These are phyloP conservation scores for Drosophila barbarae DNA, from an alignment of 2,888 invertebrate genomes.

Conservation along the genomic window DNA sequence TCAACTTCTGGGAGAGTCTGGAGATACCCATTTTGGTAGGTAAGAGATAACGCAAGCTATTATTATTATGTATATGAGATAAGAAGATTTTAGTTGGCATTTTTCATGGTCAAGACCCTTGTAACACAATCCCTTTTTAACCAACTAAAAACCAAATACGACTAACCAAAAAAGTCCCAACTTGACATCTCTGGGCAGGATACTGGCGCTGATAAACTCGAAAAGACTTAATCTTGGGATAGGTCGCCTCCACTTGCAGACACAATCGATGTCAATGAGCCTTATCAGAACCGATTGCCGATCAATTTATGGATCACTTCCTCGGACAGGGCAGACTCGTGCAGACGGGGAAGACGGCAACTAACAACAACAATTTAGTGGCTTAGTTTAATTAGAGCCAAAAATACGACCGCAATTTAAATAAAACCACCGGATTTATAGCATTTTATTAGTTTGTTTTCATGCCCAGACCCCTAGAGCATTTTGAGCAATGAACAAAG, in stretches of 20 bases:
- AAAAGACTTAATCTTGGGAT: constrained; percentile 7
- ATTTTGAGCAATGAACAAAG: not conserved
- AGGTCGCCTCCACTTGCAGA: constrained; percentile 10
- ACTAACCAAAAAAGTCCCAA: not conserved
- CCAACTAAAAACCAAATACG: not conserved
- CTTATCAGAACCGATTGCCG: constrained; percentile 15
- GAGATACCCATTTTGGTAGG: not conserved
- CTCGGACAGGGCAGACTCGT: constrained; percentile 1
- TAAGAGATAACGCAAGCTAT: not conserved
- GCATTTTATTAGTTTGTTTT: constrained; percentile 28
- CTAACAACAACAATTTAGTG: not conserved
- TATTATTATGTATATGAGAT: not conserved
- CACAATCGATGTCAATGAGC: not conserved
- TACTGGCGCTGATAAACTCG: not conserved
- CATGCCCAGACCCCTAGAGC: not conserved
- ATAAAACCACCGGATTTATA: constrained; percentile 15
- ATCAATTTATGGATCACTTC: constrained; percentile 30
- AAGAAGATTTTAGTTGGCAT: not conserved
- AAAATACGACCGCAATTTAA: constrained; percentile 19
- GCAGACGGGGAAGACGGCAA: not conserved
- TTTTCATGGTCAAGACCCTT: not conserved
- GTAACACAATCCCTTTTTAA: not conserved
- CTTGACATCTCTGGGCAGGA: not conserved
- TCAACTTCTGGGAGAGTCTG: not conserved
- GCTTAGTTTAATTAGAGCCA: constrained; percentile 6